Conservation (phyloP, 2,113 vertebrate species). For the Melozone crissalis region DNA sequence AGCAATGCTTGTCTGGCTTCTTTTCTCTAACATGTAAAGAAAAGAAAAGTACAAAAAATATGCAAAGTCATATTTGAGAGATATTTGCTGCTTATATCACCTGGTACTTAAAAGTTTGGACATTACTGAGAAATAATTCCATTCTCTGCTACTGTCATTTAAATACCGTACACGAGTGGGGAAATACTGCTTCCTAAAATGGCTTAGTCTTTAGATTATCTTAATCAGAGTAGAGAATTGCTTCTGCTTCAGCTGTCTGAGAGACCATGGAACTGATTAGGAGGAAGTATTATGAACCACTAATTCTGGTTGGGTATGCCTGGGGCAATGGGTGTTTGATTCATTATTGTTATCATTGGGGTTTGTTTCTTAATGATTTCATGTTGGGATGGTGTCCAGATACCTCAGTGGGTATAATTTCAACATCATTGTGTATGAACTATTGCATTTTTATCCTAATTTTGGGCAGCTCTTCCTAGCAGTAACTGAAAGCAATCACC, state of each 20-base stretch:
- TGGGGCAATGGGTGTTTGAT: background rate
- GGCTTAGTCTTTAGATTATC: background rate
- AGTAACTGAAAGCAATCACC: background rate
- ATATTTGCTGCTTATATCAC: background rate
- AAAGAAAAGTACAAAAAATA: background rate
- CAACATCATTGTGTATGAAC: background rate
- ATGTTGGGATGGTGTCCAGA: constrained; percentile 20
- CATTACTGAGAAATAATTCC: background rate
- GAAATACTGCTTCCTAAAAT: constrained; percentile 14
- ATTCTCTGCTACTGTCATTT: background rate
- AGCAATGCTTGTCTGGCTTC: background rate
- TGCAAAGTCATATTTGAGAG: background rate
- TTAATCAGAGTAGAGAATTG: background rate
- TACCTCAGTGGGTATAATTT: background rate
- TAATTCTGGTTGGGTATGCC: constrained; percentile 19
- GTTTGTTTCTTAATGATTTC: constrained; percentile 47
- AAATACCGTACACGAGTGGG: background rate
- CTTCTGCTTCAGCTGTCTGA: background rate
- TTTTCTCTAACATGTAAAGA: background rate
- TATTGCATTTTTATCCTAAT: background rate
- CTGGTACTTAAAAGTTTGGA: background rate
- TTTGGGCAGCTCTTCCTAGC: background rate
- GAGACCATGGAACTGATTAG: background rate
- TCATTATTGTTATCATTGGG: background rate
- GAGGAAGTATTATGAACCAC: background rate